Evolutionary conservation across 2,113 vertebrate species (phyloP), one percentile per base, ranked within the genome.

Genomic region (Ptychochromis oligacanthus): DNA sequence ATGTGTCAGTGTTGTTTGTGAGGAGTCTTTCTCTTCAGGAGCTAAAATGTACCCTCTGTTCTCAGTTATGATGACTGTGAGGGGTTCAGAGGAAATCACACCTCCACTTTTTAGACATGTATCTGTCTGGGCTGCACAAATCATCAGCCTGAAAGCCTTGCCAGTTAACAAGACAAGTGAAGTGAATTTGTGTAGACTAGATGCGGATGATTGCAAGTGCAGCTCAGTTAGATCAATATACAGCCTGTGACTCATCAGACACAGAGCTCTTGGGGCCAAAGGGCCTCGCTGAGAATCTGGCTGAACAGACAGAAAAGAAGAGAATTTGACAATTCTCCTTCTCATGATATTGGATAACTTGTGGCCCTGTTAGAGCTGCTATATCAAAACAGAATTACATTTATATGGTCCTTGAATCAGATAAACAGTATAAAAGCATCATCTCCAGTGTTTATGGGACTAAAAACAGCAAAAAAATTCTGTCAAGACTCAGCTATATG

Each of bases 241-340:
- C 18, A 82, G 67, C 26, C 18, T 38, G 58, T 54, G 58, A 85
- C 24, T 77, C 72, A 80, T 43, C 70, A 54, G 64, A 4, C 61
- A 18, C 74, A 43, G 57, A 56, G 24, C 52, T 59, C 24, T 22
- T 1, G 5, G 59, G 57, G 40, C 54, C 28, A 74, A 77, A 82
- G 5, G 36, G 40, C 13, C 36, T 64, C 12, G 22, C 61, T 64
- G 61, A 64, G 22, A 22, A 64, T 64, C 61, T 64, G 3, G n/a
- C 40, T 64, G 61, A 64, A 36, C 36, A 64, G n/a, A 64, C 61
- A 40, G 61, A 15, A 64, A 64, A 64, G 36, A 15, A 15, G 36
- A 40, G n/a, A 24, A 52, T 54, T 24, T 31, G 77, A 81, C 31
- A 58, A 1, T 70, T 75, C n/a, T 58, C 57, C 38, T 49, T 6